Conservation (phyloP, 53 echinoderm and acorn worm genomes). For the Stichopus horrens region DNA sequence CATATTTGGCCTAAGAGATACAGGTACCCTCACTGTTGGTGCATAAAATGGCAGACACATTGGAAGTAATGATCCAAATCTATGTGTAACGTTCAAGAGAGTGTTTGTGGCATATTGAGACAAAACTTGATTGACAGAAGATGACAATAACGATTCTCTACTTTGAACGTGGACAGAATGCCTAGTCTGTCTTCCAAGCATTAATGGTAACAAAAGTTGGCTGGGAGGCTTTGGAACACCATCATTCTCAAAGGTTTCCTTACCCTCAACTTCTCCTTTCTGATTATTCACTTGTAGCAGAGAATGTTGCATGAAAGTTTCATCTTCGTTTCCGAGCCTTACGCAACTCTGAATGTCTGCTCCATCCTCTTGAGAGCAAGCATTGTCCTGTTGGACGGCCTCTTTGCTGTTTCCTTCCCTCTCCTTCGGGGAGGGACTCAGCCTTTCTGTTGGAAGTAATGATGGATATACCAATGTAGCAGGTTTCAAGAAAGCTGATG, state of each 20-base stretch:
- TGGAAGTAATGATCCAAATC: neutral
- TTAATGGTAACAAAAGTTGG: neutral
- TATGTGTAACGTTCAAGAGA: neutral
- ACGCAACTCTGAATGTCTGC: neutral
- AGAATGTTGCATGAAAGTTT: neutral
- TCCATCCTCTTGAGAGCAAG: neutral
- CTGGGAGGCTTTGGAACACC: neutral
- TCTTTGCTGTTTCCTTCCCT: neutral
- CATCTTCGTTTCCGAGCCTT: neutral
- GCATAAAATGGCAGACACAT: neutral
- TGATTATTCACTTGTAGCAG: neutral
- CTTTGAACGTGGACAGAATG: neutral
- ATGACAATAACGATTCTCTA: neutral
- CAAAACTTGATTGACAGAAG: neutral
- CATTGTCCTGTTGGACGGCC: neutral
- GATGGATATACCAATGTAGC: slow-evolving; percentile 1
- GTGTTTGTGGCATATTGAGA: neutral
- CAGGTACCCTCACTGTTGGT: neutral
- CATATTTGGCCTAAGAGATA: neutral
- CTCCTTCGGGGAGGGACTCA: neutral
- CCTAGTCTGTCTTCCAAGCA: neutral
- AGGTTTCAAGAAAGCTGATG: too few species aligned
- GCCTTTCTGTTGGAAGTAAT: neutral
- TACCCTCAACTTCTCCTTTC: neutral
- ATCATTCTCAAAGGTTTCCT: neutral